These are phyloP conservation scores for Nettapus auritus DNA, from an alignment of 2,113 vertebrate species.

Conservation along the genomic window DNA sequence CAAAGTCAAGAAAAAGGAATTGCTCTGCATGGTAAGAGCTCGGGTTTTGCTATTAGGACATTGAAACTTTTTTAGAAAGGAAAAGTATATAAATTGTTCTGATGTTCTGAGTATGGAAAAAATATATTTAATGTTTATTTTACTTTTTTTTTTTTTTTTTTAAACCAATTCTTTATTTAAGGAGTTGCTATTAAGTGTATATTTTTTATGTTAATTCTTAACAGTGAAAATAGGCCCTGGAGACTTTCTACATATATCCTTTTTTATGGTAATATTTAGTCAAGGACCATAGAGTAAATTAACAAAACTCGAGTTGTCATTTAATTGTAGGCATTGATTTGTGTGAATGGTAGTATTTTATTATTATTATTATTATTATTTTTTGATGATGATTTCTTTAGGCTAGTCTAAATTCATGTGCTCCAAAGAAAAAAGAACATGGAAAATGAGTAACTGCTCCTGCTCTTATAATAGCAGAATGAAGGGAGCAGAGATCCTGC, in stretches of 20 bases:
- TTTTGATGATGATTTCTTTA: neutral
- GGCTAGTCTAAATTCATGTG: neutral
- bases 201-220: neutral
- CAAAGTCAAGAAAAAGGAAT: neutral
- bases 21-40: neutral
- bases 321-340: slow-evolving; percentile 49
- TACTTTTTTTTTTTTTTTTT: neutral
- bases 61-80: neutral
- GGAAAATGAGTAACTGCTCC: neutral
- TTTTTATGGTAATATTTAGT: slow-evolving; percentile 58
- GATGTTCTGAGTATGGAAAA: neutral
- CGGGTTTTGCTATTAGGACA: neutral
- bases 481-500: neutral
- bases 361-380: too few relatives aligned
- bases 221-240: slow-evolving; percentile 25
- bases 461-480: neutral
- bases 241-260: neutral
- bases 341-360: slow-evolving; percentile 8
- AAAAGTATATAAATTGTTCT: neutral
- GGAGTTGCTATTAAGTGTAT: slow-evolving; percentile 38
- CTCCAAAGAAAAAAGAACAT: neutral
- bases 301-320: slow-evolving; percentile 51
- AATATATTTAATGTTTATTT: neutral
- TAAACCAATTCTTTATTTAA: neutral
- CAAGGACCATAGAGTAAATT: slow-evolving; percentile 56